Conservation (phyloP, 2,797 vertebrate genomes). For the Schizothorax lantsangensis region DNA sequence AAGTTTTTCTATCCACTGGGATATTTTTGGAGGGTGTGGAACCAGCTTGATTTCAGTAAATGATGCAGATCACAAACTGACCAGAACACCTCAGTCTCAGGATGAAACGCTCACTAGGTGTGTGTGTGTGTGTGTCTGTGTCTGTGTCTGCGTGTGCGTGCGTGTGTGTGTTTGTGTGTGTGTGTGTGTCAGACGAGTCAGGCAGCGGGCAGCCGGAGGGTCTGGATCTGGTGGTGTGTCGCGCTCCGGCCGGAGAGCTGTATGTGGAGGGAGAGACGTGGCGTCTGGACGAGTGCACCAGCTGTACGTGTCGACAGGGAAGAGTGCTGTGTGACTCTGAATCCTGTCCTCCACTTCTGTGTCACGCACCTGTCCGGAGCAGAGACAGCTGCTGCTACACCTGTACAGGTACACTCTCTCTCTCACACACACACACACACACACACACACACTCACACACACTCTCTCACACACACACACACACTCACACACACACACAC, state of each 20-base stretch:
- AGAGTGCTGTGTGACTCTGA: slow-evolving; percentile 83
- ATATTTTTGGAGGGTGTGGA: too few species aligned
- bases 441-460: too few species aligned
- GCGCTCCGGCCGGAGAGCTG: slow-evolving; percentile 80
- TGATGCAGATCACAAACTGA: too few species aligned
- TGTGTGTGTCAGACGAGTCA: slow-evolving; percentile 74
- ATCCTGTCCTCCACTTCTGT: slow-evolving; percentile 81
- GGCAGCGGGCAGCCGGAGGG: slow-evolving; percentile 81
- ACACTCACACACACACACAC: too few species aligned
- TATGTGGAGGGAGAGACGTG: slow-evolving; percentile 86
- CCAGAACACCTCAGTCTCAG: too few species aligned
- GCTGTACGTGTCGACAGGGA: slow-evolving; percentile 83
- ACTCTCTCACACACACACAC: too few species aligned
- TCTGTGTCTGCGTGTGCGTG: too few species aligned
- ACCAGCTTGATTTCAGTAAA: too few species aligned
- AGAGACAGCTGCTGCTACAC: slow-evolving; percentile 80
- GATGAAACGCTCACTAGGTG: too few species aligned
- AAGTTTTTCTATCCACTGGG: neutral
- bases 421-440: neutral
- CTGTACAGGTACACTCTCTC: slow-evolving; percentile 74
- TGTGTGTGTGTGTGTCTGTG: too few species aligned
- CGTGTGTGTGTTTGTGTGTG: neutral
- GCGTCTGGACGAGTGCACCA: slow-evolving; percentile 83
- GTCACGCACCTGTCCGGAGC: slow-evolving; percentile 76
- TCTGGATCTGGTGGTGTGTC: slow-evolving; percentile 82